phyloP scores from a whole-genome alignment of 2,797 vertebrate species.

The Phyllotis vaccarum region DNA sequence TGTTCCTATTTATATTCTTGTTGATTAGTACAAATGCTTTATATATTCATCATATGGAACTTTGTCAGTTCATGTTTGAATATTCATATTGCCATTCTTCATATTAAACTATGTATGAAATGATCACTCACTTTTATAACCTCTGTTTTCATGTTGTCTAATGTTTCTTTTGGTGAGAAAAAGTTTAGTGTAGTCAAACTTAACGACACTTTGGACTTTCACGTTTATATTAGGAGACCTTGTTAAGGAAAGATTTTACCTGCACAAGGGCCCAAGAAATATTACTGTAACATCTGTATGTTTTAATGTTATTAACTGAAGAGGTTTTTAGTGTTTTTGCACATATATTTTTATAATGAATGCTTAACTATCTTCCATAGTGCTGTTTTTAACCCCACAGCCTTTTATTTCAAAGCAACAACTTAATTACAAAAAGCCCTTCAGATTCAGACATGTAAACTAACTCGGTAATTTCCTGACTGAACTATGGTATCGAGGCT shows the following conservation, averaged over 20 bases:
- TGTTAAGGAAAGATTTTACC: constrained; percentile 40
- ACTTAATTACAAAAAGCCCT: background rate
- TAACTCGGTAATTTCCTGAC: background rate
- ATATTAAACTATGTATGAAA: background rate
- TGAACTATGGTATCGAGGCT: background rate
- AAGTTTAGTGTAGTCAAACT: background rate
- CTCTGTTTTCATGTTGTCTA: background rate
- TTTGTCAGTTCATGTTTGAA: background rate
- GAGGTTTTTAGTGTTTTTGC: background rate
- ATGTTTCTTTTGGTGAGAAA: background rate
- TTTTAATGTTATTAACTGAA: constrained; percentile 12
- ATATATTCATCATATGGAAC: background rate
- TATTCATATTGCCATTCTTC: background rate
- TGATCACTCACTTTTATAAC: background rate
- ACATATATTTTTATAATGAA: background rate
- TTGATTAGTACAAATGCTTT: background rate
- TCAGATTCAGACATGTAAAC: background rate
- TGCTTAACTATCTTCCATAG: background rate
- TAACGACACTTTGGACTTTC: background rate
- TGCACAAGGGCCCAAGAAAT: background rate
- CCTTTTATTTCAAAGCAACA: constrained; percentile 17
- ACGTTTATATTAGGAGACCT: background rate
- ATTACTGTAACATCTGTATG: background rate
- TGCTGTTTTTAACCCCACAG: background rate
- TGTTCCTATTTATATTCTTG: background rate